Conservation (phyloP, 2,888 invertebrate genomes). For the Heliconius ethilla region DNA sequence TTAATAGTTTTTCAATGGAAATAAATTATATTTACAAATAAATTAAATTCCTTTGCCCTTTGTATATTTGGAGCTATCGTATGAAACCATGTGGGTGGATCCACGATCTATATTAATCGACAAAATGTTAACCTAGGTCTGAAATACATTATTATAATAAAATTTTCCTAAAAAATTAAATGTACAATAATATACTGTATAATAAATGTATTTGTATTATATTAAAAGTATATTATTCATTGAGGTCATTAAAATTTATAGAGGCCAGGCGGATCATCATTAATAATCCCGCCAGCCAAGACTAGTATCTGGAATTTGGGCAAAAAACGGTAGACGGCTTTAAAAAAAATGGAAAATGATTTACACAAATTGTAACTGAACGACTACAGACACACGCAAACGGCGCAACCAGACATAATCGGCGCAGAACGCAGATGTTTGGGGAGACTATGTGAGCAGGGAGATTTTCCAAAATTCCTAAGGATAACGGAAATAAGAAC, state of each 20-base stretch:
- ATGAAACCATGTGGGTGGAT: background rate
- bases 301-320: background rate
- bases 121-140: background rate
- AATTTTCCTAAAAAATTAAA: background rate
- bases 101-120: background rate
- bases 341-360: background rate
- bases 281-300: too few relatives aligned
- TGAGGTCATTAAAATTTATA: background rate
- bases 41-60: background rate
- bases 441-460: too few relatives aligned
- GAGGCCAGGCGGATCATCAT: background rate
- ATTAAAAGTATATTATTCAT: background rate
- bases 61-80: background rate
- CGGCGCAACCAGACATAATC: too few relatives aligned
- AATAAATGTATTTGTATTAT: background rate
- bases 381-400: too few relatives aligned
- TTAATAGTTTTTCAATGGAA: background rate
- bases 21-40: background rate
- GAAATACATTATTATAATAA: background rate
- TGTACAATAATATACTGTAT: background rate
- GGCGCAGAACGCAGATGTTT: too few relatives aligned
- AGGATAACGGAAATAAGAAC: too few relatives aligned
- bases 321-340: too few relatives aligned
- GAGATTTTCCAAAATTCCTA: too few relatives aligned
- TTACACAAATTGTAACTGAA: background rate